These are phyloP conservation scores for Tachuris rubrigastra DNA, from an alignment of 2,113 vertebrate genomes.

Conservation along the genomic window DNA sequence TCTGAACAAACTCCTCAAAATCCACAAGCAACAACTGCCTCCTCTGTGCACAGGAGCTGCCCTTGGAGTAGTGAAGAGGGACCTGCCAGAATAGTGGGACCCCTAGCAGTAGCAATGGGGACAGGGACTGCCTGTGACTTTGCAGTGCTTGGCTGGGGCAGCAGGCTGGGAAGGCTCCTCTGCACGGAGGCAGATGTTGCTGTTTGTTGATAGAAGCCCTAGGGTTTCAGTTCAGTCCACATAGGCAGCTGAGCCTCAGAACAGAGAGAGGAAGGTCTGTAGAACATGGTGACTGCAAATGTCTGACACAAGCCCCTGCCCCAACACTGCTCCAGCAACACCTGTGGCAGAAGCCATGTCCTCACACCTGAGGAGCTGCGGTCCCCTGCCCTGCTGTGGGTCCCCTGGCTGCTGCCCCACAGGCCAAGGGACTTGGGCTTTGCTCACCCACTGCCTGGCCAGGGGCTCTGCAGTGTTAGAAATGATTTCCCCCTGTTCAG, in stretches of 20 bases:
- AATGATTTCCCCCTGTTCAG: accelerated
- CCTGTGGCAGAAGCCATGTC: accelerated
- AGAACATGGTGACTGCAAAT: accelerated
- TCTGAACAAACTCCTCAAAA: neutral
- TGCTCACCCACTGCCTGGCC: neutral
- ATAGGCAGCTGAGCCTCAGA: neutral
- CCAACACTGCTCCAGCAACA: accelerated
- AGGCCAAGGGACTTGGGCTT: neutral
- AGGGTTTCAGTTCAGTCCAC: neutral
- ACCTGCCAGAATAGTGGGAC: neutral
- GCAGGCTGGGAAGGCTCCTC: neutral
- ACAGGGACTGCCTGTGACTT: too few relatives aligned
- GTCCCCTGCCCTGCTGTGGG: neutral
- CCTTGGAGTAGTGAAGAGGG: accelerated
- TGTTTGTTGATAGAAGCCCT: neutral
- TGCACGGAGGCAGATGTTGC: neutral
- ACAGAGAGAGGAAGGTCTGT: neutral
- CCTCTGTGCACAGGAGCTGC: accelerated
- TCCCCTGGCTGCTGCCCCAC: neutral
- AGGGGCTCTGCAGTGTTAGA: neutral
- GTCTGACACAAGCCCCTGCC: accelerated
- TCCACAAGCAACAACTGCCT: neutral
- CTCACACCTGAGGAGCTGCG: neutral
- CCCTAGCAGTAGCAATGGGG: accelerated
- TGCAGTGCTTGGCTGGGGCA: neutral